These are phyloP conservation scores for Cataglyphis albicans DNA, from an alignment of 2,888 invertebrate species.

Conservation along the genomic window DNA sequence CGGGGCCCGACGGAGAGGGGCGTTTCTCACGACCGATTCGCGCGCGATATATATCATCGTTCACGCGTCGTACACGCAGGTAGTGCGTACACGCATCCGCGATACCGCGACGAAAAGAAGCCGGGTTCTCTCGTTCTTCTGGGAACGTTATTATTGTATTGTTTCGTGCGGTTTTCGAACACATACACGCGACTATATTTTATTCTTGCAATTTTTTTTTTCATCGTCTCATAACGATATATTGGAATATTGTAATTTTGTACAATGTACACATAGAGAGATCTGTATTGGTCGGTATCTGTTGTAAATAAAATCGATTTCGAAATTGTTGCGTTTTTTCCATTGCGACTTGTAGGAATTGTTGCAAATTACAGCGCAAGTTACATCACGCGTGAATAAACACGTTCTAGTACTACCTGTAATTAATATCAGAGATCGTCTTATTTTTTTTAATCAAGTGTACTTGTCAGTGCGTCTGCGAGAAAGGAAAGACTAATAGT, in stretches of 20 bases:
- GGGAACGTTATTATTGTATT: not conserved
- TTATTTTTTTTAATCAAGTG: slow-evolving; percentile 4
- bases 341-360: not conserved
- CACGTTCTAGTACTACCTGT: not conserved
- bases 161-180: slow-evolving; percentile 12
- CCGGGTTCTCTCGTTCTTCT: not conserved
- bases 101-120: slow-evolving; percentile 23
- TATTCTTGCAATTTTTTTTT: slow-evolving; percentile 1
- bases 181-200: not conserved
- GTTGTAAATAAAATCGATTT: slow-evolving; percentile 42
- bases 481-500: not conserved
- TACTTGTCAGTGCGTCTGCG: not conserved
- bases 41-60: slow-evolving; percentile 26
- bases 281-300: slow-evolving; percentile 39
- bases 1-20: slow-evolving; percentile 34
- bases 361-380: not conserved
- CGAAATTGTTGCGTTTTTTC: not conserved
- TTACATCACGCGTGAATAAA: not conserved
- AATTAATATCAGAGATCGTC: not conserved
- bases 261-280: slow-evolving; percentile 16
- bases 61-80: slow-evolving; percentile 26
- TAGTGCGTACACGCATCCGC: slow-evolving; percentile 24
- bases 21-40: slow-evolving; percentile 39
- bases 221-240: not conserved
- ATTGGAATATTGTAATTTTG: slow-evolving; percentile 35